Evolutionary conservation across 1,140 invertebrate species (phyloP), one percentile per base, ranked within the genome.

Genomic region (Holcopasites calliopsidis): DNA sequence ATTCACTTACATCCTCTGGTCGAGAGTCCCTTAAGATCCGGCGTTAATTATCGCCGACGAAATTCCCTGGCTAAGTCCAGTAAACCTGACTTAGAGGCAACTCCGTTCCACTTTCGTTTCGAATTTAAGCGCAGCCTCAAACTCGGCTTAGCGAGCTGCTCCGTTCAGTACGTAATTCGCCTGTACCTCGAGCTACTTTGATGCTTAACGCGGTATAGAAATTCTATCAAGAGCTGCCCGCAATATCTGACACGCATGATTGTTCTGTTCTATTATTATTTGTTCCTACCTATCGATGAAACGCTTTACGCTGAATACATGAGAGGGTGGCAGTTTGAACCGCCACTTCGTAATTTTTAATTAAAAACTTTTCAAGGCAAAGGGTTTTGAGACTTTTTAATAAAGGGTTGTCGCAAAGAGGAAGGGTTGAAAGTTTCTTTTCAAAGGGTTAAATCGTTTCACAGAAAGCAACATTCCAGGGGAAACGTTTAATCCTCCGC

Each of bases 41-140:
- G 18, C 49, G 57, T 82, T 82, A 83, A 82, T 83, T 76, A 83
- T 79, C 68, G 35, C 38, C 38, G n/a, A 42, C 71, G 26, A 79
- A 78, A 54, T 77, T 77, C 62, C 18, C 33, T 3, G 61, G n/a
- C 57, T 65, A 81, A 78, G 69, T 78, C 75, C 78, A 64, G 62
- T 70, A 80, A 82, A 77, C 74, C 68, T 73, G 54, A 80, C 73
- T 80, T 81, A 60, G 65, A 18, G 38, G 7, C 21, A 80, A 77
- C 81, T 66, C 58, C 35, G 40, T 65, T 57, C 52, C 50, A 50
- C 35, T 66, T 40, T 70, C 62, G 62, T 83, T 83, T 79, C 79
- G 83, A 83, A 83, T 82, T 83, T 79, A 79, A 76, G 50, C 68
- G 50, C 31, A 68, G 71, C 71, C 66, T 76, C 58, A 55, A 83